Base-by-base conservation (phyloP, 2,113 vertebrate species). In the Caracal caracal region DNA sequence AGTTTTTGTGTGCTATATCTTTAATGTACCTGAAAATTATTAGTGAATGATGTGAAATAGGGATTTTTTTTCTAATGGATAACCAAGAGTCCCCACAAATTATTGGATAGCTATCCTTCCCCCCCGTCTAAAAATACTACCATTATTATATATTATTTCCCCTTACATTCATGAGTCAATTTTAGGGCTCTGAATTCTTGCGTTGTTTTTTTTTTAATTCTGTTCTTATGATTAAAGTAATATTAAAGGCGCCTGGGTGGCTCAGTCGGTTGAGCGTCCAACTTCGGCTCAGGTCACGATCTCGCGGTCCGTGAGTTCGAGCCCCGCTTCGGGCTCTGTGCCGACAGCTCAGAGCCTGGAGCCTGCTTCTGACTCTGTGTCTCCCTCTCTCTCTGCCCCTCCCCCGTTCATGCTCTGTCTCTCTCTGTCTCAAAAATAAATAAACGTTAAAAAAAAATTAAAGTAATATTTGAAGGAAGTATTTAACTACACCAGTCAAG, bases 381-480 rank as follows among this genome's bases (percentile, higher is more conserved):
- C 43, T 43, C 8, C 43, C 43, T 43, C 43, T 43, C 43, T 43
- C 8, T 43, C 43, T 43, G 43, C 43, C 43, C 43, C 43, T 43
- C 8, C 43, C 43, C 43, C 8, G 0, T 43, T 43, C 7, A 43
- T 43, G 43, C 43, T 43, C 43, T 43, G 43, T 43, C 43, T 43
- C 43, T 43, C 43, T 43, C 43, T 43, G 43, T 43, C 43, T 43
- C 43, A 43, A 43, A 43, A 43, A 43, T 43, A 43, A 43, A 9
- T 43, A 43, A 43, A 43, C 1, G 43, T 43, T 43, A 43, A 43
- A 43, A 43, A 43, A 43, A 43, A 43, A 88, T 68, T 93, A 93
- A 95, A 84, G 90, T 90, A 88, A 81, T 70, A 53, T 17, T 80
- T 95, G 43, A 30, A 81, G n/a, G 88, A 93, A 78, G 51, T 96